Evolutionary conservation across 2,888 invertebrate species (phyloP).

Genomic region (Sepiola atlantica): DNA sequence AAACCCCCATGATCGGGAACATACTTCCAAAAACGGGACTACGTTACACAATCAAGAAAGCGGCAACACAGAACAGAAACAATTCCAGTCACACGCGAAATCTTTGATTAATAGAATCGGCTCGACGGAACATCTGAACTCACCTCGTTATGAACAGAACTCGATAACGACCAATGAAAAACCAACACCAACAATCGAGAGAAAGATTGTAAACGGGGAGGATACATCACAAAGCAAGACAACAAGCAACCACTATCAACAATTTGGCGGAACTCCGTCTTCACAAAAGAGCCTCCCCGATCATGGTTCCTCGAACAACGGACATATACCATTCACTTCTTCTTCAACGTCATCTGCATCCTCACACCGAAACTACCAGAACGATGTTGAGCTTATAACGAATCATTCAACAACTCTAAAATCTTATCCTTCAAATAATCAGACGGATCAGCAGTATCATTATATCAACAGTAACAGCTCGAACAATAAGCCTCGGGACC

Average conservation of each 20-base stretch:
- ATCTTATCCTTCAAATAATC: background rate
- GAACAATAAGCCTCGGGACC: background rate
- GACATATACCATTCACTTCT: background rate
- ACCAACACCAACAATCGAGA: background rate
- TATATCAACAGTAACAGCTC: background rate
- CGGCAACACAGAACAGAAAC: background rate
- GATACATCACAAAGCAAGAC: background rate
- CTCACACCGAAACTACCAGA: background rate
- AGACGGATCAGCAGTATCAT: background rate
- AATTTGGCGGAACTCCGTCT: background rate
- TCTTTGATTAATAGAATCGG: background rate
- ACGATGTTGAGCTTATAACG: background rate
- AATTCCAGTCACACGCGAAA: background rate
- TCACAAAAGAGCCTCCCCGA: background rate
- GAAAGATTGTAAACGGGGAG: background rate
- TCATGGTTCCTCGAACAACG: background rate
- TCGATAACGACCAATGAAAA: background rate
- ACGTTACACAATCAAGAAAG: background rate
- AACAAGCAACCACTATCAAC: background rate
- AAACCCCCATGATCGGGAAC: background rate
- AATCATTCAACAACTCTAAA: background rate
- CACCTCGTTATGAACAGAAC: background rate
- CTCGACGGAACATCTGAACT: background rate
- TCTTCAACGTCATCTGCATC: background rate
- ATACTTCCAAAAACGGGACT: background rate